These are phyloP conservation scores for Eurystomus gularis DNA, from an alignment of 2,113 vertebrate genomes.

Conservation along the genomic window DNA sequence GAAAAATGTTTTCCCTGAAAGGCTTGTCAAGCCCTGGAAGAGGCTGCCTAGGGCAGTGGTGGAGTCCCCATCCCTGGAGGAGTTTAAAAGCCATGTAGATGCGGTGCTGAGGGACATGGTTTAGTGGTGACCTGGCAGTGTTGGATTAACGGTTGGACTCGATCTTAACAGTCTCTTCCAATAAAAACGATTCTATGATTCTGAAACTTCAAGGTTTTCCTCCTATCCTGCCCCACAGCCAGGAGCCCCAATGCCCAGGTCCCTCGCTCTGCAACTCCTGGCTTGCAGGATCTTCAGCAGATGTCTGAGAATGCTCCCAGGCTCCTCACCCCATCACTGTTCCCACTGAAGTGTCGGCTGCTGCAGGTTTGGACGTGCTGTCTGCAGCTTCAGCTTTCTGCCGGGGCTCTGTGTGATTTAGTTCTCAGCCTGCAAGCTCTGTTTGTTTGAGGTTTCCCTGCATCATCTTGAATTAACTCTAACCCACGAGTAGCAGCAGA, in stretches of 20 bases:
- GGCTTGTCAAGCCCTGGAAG: too few species aligned
- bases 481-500: neutral
- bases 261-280: neutral
- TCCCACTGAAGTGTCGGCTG: neutral
- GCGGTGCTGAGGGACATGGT: neutral
- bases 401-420: neutral
- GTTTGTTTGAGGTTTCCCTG: neutral
- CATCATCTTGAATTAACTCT: neutral
- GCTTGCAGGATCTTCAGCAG: neutral
- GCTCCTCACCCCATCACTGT: neutral
- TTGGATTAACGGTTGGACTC: neutral
- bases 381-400: neutral
- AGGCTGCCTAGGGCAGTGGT: too few species aligned
- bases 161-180: neutral
- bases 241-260: neutral
- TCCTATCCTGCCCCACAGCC: neutral
- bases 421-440: neutral
- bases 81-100: neutral
- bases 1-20: neutral
- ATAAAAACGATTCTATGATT: neutral
- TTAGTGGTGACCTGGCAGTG: neutral
- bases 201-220: neutral
- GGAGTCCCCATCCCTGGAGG: neutral
- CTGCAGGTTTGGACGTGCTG: neutral
- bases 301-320: neutral